Conservation (phyloP, 2,888 invertebrate genomes). For the Cataglyphis albicans region DNA sequence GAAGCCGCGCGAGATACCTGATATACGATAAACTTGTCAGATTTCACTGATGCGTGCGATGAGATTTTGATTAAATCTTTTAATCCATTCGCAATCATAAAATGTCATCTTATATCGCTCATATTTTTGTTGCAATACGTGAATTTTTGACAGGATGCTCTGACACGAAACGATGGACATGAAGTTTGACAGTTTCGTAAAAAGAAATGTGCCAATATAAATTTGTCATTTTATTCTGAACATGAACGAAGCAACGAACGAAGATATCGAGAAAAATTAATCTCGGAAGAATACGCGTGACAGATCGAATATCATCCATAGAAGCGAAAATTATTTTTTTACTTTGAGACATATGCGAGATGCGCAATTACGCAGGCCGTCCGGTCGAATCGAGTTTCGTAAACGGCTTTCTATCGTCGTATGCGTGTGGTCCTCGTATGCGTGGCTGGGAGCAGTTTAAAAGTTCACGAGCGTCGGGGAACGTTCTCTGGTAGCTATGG, state of each 20-base stretch:
- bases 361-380: slow-evolving; percentile 62
- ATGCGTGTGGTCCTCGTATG: slow-evolving; percentile 70
- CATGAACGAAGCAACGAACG: slow-evolving; percentile 24
- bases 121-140: neutral
- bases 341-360: slow-evolving; percentile 57
- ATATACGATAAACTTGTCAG: slow-evolving; percentile 37
- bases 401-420: slow-evolving; percentile 69
- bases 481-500: slow-evolving; percentile 37
- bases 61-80: slow-evolving; percentile 18
- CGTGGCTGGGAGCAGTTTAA: slow-evolving; percentile 69
- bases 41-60: slow-evolving; percentile 3
- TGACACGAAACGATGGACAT: neutral
- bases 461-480: slow-evolving; percentile 47
- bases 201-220: neutral
- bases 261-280: slow-evolving; percentile 54
- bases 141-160: neutral
- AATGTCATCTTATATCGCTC: neutral
- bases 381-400: slow-evolving; percentile 69
- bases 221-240: neutral
- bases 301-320: slow-evolving; percentile 22
- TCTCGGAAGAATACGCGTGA: slow-evolving; percentile 8
- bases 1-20: slow-evolving; percentile 24
- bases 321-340: slow-evolving; percentile 54
- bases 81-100: neutral
- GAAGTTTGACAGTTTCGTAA: neutral